Evolutionary conservation across 30 jellyfish, hydroid and myxozoan genomes (phyloP).

Genomic region (Chironex yamaguchii): DNA sequence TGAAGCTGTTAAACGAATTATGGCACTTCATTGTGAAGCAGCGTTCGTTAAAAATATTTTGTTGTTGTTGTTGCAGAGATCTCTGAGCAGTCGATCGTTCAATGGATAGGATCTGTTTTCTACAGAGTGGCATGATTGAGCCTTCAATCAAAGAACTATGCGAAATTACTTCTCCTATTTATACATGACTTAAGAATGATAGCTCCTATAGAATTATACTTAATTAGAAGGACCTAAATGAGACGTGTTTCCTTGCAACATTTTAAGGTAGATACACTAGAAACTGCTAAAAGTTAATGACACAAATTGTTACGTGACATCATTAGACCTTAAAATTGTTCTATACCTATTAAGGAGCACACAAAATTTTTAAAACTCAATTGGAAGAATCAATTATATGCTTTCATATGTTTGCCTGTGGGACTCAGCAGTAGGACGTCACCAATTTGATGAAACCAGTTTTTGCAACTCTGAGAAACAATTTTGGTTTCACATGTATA

Average conservation of each 20-base stretch:
- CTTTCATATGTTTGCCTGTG: conserved; percentile 2
- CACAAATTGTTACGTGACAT: conserved; percentile 2
- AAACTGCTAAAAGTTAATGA: background rate
- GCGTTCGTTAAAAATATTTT: too few species aligned
- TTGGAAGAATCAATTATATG: background rate
- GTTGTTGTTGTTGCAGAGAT: too few species aligned
- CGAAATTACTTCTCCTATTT: background rate
- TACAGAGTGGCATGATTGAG: background rate
- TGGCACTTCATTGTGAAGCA: too few species aligned
- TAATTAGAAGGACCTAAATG: background rate
- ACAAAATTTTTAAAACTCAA: background rate
- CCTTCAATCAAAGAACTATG: background rate
- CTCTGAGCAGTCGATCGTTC: too few species aligned
- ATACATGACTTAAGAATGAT: background rate
- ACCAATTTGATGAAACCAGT: conserved; percentile 8
- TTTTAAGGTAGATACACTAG: conserved; percentile 1
- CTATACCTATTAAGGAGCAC: background rate
- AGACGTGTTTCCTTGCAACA: conserved; percentile 3
- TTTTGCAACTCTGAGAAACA: background rate
- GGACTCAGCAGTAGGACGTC: background rate
- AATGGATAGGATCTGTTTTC: too few species aligned
- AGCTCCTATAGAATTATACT: conserved; percentile 4
- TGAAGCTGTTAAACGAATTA: too few species aligned
- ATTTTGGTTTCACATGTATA: background rate
- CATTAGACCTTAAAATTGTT: conserved; percentile 1